Evolutionary conservation across 1,140 invertebrate genomes (phyloP), one percentile per base, ranked within the genome.

Genomic region (Drosophila bifasciata): DNA sequence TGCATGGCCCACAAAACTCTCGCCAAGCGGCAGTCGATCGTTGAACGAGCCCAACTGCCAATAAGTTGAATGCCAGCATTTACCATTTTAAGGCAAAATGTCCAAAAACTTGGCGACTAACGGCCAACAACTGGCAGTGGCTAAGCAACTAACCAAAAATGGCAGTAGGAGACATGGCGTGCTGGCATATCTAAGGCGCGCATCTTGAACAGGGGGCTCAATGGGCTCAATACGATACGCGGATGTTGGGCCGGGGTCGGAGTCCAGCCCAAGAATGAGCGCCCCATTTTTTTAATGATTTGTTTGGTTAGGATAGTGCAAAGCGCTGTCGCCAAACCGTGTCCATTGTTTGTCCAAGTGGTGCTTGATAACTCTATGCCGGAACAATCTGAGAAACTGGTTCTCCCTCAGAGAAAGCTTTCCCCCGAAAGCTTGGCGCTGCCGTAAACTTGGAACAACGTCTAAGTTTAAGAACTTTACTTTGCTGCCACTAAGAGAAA

Each of bases 401-500:
- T 78, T 81, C 83, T 32, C 25, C 36, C 19, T 21, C 58, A 72
- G 62, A 64, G 79, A 83, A 81, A 84, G 68, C 79, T 85, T 17
- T 21, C 32, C 50, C n/a, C 16, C 23, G 21, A 56, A 39, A 17
- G 15, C 25, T 16, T 32, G 43, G 16, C 48, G 77, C 78, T 81
- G 56, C 36, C 11, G 40, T 59, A 71, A 60, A 76, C 32, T 36
- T 36, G 23, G 23, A 58, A 44, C 46, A 61, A 62, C 60, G 51
- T 66, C 61, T 72, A 61, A 50, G 67, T 79, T 50, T 66, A 19
- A 81, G 77, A 80, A 83, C 79, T 73, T 79, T 79, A 81, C 67
- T 72, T 84, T 76, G 76, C 71, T 60, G 23, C 48, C n/a, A 70
- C 9, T 41, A 9, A 15, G 45, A 50, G 39, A 41, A 21, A 43